phyloP scores from a whole-genome alignment of 2,888 invertebrate genomes.

The Orchesellides sinensis region DNA sequence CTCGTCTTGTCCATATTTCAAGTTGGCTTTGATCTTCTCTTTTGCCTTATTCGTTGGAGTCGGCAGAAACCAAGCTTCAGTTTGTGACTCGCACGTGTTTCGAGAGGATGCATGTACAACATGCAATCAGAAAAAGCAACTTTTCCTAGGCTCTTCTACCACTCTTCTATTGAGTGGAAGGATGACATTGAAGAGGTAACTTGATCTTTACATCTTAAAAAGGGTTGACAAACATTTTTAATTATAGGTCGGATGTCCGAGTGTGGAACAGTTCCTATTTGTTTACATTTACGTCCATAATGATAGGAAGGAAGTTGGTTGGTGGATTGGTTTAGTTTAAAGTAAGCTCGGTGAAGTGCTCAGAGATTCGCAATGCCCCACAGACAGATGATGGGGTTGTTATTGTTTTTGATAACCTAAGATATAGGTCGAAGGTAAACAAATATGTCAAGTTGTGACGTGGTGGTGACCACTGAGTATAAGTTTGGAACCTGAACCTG shows the following conservation, averaged over 20 bases:
- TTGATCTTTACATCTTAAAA: neutral
- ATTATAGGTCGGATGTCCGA: neutral
- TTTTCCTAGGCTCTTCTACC: constrained; percentile 70
- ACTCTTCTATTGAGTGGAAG: constrained; percentile 73
- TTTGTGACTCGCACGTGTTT: constrained; percentile 68
- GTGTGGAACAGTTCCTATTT: neutral
- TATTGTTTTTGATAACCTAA: too few relatives aligned
- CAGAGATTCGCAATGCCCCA: constrained; percentile 39
- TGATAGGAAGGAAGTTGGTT: neutral
- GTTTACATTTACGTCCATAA: neutral
- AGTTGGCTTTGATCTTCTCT: neutral
- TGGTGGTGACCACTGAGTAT: too few relatives aligned
- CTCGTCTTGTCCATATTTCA: neutral
- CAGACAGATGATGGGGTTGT: too few relatives aligned
- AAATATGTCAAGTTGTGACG: too few relatives aligned
- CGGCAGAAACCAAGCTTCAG: constrained; percentile 65
- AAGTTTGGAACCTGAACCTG: too few relatives aligned
- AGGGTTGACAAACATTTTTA: neutral
- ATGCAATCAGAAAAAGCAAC: constrained; percentile 65
- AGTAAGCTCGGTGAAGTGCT: constrained; percentile 19
- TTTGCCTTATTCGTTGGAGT: constrained; percentile 37
- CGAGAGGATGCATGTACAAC: constrained; percentile 63
- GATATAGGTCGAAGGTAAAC: too few relatives aligned
- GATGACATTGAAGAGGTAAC: constrained; percentile 74
- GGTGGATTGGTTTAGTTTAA: neutral